Base-by-base conservation (phyloP, 2,888 invertebrate genomes). In the Pegoplata infirma region DNA sequence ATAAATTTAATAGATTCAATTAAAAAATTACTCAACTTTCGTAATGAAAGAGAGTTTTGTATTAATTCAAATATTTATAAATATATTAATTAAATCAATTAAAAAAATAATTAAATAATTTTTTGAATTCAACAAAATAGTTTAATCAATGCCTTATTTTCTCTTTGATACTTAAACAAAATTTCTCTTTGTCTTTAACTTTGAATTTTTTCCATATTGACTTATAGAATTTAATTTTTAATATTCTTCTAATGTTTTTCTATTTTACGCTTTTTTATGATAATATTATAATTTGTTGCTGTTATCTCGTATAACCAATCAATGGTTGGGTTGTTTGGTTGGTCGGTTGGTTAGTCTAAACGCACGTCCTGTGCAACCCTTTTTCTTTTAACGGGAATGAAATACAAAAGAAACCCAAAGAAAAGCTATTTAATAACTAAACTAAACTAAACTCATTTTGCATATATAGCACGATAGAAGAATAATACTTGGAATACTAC, bases 251-350 rank as follows among this genome's bases (percentile, higher is more conserved):
- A 55, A 47, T 49, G 59, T 49, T 72, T 77, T 61, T 32, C 53
- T 40, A 63, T 75, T 66, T 75, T 55, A 71, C 49, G 67, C 75
- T 75, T 36, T n/a, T n/a, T 25, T 63, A 66, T 32, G 75, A 67
- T 63, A 75, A 75, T 67, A 75, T 71, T 75, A 67, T 67, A 75
- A 79, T 71, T 79, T 71, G 56, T 67, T 75, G 61, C 61, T 66
- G 55, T 61, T 78, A 79, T 79, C 75, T 66, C 61, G 44, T 63
- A 71, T 61, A 79, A 58, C 69, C 75, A 75, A 79, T 79, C 79
- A 71, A 61, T 71, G 74, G 32, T 40, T 64, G 53, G 58, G n/a
- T n/a, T n/a, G n/a, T n/a, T n/a, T n/a, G n/a, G n/a, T n/a, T 76
- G 51, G 56, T 32, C 53, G 25, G 25, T 25, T 25, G 25, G 25